phyloP scores from a whole-genome alignment of 2,113 vertebrate species.

The Esox niger region DNA sequence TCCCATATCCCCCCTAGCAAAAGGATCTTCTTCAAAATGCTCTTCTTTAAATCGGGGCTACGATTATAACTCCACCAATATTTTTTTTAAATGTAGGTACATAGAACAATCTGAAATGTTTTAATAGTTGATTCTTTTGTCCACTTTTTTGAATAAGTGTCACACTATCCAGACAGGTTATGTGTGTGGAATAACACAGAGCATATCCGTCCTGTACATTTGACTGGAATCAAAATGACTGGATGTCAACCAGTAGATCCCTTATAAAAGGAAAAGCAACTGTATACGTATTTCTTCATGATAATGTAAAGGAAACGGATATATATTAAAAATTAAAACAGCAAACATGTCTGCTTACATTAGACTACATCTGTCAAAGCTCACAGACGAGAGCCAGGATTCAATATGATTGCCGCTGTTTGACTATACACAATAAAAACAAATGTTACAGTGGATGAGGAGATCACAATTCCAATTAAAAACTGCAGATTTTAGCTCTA shows the following conservation, averaged over 20 bases:
- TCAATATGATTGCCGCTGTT: too few species aligned
- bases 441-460: too few species aligned
- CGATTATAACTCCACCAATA: not conserved
- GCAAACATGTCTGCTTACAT: not conserved
- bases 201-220: not conserved
- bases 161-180: too few species aligned
- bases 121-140: too few species aligned
- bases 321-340: not conserved
- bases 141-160: too few species aligned
- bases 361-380: not conserved
- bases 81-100: slow-evolving; percentile 25
- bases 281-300: not conserved
- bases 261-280: not conserved
- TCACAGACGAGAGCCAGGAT: not conserved
- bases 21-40: slow-evolving; percentile 35
- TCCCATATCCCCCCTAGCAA: slow-evolving; percentile 16
- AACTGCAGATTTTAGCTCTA: too few species aligned
- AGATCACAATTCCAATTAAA: too few species aligned
- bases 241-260: not conserved
- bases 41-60: slow-evolving; percentile 11
- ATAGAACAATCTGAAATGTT: slow-evolving; percentile 25
- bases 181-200: not conserved
- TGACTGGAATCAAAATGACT: not conserved
- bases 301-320: not conserved
- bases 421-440: too few species aligned